Percentiles rank a stretch among this genome's conserved stretches.
Evolutionary conservation across 1,140 invertebrate genomes (phyloP).

Genomic region (Papilio machaon): DNA sequence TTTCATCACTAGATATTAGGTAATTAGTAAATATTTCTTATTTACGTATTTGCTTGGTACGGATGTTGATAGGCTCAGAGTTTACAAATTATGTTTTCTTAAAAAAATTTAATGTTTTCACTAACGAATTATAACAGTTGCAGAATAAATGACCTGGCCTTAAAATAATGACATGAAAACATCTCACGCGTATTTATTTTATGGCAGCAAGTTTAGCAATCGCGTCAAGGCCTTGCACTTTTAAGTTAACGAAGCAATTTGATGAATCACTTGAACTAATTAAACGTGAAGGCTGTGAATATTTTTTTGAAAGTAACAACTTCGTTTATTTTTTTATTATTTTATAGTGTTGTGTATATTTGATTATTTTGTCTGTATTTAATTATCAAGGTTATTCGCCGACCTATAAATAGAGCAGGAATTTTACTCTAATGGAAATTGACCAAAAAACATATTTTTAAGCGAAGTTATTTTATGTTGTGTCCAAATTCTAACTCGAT

Average conservation of each 20-base stretch:
- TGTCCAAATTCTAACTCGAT: background rate
- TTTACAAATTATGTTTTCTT: background rate
- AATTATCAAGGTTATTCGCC: background rate
- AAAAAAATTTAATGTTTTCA: background rate
- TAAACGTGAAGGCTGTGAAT: conserved; percentile 14
- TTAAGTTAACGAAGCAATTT: conserved; percentile 23
- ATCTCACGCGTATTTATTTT: background rate
- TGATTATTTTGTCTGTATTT: background rate
- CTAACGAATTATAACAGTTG: background rate
- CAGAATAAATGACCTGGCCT: background rate
- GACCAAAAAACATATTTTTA: background rate
- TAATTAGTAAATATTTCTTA: background rate
- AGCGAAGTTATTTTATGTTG: background rate
- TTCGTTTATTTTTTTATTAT: background rate
- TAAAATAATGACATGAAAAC: background rate
- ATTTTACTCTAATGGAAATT: too few relatives aligned
- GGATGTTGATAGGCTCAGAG: background rate
- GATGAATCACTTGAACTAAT: conserved; percentile 25
- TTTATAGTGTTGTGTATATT: background rate
- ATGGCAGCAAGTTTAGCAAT: background rate
- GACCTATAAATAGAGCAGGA: too few relatives aligned
- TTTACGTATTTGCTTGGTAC: background rate
- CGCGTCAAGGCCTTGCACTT: conserved; percentile 6
- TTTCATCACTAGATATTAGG: background rate
- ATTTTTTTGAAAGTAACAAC: conserved; percentile 6